A percentile compares a stretch with the other conserved stretches of the same genome.
Evolutionary conservation across 1,140 invertebrate species (phyloP).

Genomic region (Zaprionus ghesquierei): DNA sequence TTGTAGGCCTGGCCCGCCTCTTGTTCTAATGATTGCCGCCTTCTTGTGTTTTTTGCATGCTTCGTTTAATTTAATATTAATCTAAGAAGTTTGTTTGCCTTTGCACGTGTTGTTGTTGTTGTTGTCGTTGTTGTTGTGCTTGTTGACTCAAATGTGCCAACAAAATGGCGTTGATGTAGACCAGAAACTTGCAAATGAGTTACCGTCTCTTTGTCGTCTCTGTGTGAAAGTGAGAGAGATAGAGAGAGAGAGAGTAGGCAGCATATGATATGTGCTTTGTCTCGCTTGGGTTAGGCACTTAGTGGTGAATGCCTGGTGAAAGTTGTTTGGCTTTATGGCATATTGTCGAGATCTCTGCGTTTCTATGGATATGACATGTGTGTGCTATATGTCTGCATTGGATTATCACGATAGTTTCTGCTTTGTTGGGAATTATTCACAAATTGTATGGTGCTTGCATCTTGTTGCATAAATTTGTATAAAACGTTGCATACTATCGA

Average conservation of each 20-base stretch:
- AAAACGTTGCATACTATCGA: too few species aligned
- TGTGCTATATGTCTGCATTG: background rate
- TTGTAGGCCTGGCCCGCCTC: conserved; percentile 13
- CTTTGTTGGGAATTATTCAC: too few species aligned
- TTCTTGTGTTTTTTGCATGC: conserved; percentile 75
- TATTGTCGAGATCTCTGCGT: background rate
- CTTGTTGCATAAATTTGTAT: too few species aligned
- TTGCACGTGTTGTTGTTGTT: conserved; percentile 41
- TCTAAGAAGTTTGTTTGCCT: conserved; percentile 76
- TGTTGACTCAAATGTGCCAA: conserved; percentile 20
- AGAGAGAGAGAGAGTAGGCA: background rate
- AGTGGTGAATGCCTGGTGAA: background rate
- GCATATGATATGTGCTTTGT: background rate
- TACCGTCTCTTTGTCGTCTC: background rate
- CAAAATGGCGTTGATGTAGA: conserved; percentile 30
- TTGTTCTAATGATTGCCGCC: conserved; percentile 74
- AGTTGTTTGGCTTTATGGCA: background rate
- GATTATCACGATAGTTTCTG: too few species aligned
- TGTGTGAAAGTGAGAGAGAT: too few species aligned
- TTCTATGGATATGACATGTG: background rate
- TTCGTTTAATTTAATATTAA: conserved; percentile 83
- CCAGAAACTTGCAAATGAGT: conserved; percentile 29
- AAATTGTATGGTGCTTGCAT: too few species aligned
- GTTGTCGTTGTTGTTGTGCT: conserved; percentile 6
- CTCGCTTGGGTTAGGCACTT: background rate